Evolutionary conservation across 2,888 invertebrate genomes (phyloP).

Genomic region (Celastrina argiolus): DNA sequence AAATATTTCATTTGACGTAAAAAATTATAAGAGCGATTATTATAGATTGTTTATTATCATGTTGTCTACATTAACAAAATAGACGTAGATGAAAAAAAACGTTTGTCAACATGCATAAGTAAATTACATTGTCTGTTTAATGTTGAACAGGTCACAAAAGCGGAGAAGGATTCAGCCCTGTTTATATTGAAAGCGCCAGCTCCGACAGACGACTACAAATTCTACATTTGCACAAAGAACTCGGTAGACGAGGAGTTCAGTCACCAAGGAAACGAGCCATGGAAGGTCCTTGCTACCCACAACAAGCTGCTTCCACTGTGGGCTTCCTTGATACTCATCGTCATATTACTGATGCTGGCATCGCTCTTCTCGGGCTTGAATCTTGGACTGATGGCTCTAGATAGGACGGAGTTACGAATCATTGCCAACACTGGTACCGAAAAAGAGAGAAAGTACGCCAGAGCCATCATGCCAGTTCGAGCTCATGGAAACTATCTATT

Average conservation of each 20-base stretch:
- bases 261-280: slow-evolving; percentile 82
- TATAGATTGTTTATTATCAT: no score
- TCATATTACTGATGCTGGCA: slow-evolving; percentile 88
- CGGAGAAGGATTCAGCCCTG: slow-evolving; percentile 48
- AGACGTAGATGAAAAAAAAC: no score
- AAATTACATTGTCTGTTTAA: neutral
- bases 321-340: slow-evolving; percentile 85
- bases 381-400: slow-evolving; percentile 96
- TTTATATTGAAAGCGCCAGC: slow-evolving; percentile 53
- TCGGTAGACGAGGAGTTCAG: slow-evolving; percentile 54
- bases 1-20: no score
- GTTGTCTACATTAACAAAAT: no score
- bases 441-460: slow-evolving; percentile 88
- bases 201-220: slow-evolving; percentile 52
- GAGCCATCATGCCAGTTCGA: slow-evolving; percentile 93
- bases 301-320: slow-evolving; percentile 87
- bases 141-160: slow-evolving; percentile 43
- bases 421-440: slow-evolving; percentile 95
- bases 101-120: no score
- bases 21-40: no score
- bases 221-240: slow-evolving; percentile 63
- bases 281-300: slow-evolving; percentile 82
- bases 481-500: slow-evolving; percentile 95
- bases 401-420: slow-evolving; percentile 96
- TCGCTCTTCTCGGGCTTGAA: slow-evolving; percentile 98